Conservation (phyloP, 2,113 vertebrate species). For the Upupa epops region DNA sequence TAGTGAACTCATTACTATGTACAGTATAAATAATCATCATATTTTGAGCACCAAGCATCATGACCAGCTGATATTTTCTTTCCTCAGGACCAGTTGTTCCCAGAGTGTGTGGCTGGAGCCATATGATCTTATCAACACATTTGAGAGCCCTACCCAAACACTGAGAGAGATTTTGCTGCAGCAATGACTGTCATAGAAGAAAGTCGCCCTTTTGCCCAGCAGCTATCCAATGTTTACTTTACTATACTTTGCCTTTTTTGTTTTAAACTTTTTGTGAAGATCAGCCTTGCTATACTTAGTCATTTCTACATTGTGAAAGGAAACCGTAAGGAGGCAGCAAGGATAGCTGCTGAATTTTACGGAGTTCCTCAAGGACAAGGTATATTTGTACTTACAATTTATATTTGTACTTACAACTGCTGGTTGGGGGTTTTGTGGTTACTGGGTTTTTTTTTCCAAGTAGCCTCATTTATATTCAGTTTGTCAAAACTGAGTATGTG, state of each 20-base stretch:
- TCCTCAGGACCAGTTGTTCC: constrained; percentile 81
- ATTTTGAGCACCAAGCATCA: constrained; percentile 78
- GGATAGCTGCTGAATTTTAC: constrained; percentile 95
- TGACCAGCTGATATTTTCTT: constrained; percentile 79
- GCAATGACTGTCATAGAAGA: constrained; percentile 86
- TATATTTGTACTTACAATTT: constrained; percentile 69
- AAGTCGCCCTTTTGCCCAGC: constrained; percentile 86
- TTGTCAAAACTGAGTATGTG: background rate
- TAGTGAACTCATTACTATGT: constrained; percentile 68
- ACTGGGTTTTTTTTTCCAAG: background rate
- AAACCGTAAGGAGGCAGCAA: constrained; percentile 93
- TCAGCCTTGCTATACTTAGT: constrained; percentile 93
- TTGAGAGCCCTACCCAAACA: constrained; percentile 74
- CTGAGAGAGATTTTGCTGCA: constrained; percentile 62
- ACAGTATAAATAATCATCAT: constrained; percentile 81
- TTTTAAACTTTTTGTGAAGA: constrained; percentile 97
- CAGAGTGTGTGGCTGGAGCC: constrained; percentile 73
- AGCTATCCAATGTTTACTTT: constrained; percentile 94
- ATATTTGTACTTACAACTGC: background rate
- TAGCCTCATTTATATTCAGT: background rate
- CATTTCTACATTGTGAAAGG: constrained; percentile 97
- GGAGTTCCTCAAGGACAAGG: constrained; percentile 88
- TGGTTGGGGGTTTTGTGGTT: background rate
- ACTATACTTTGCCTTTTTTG: constrained; percentile 97
- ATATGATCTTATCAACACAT: constrained; percentile 79